phyloP scores from a whole-genome alignment of 2,113 vertebrate genomes.

The Kobus ellipsiprymnus region DNA sequence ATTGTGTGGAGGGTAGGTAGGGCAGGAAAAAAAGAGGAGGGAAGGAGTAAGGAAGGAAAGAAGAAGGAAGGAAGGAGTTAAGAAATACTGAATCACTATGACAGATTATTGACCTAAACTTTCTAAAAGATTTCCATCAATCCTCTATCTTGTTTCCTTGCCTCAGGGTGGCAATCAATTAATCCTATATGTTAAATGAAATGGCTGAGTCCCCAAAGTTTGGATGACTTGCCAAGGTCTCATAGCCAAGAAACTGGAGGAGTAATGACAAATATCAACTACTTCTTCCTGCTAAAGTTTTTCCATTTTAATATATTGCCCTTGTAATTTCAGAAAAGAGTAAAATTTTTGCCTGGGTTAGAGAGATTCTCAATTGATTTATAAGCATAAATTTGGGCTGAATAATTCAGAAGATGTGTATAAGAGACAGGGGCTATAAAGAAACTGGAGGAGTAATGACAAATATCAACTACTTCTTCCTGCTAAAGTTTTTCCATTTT shows the following conservation, averaged over 20 bases:
- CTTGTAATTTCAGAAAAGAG: conserved; percentile 8
- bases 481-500: neutral
- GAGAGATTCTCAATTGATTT: neutral
- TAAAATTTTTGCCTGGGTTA: neutral
- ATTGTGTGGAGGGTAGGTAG: neutral
- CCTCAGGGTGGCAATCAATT: neutral
- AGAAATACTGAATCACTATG: neutral
- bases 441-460: neutral
- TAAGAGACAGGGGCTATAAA: no score
- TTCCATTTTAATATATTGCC: neutral
- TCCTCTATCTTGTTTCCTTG: neutral
- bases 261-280: neutral
- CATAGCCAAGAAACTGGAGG: neutral
- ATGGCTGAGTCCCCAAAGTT: neutral
- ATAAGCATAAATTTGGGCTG: neutral
- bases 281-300: neutral
- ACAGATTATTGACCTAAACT: neutral
- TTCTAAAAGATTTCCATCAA: neutral
- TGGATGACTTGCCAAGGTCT: neutral
- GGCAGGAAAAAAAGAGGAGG: neutral
- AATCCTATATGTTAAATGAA: neutral
- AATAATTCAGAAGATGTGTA: neutral
- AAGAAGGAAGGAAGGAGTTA: neutral
- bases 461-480: neutral
- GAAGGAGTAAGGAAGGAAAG: neutral